These are phyloP conservation scores for Acromyrmex charruanus DNA, from an alignment of 1,140 invertebrate genomes.

Conservation along the genomic window DNA sequence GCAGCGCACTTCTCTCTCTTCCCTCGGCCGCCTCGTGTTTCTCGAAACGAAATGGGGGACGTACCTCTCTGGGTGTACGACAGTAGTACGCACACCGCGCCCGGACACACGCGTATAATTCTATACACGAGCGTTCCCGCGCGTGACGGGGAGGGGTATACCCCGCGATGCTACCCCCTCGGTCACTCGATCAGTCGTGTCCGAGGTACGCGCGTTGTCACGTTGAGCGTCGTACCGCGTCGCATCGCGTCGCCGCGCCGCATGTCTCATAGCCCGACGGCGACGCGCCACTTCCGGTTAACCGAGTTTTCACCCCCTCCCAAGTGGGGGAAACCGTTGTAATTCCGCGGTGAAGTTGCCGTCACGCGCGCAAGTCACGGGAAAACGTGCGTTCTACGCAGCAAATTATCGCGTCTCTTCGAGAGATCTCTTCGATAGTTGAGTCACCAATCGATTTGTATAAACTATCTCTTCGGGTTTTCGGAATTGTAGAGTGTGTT, in stretches of 20 bases:
- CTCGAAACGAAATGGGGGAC: slow-evolving; percentile 66
- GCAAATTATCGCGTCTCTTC: not conserved
- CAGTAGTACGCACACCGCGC: slow-evolving; percentile 78
- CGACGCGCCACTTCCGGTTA: slow-evolving; percentile 51
- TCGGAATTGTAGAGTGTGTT: not conserved
- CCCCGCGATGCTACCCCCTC: slow-evolving; percentile 85
- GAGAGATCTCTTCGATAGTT: not conserved
- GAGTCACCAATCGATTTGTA: not conserved
- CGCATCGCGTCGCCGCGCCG: slow-evolving; percentile 14
- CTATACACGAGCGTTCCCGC: slow-evolving; percentile 78
- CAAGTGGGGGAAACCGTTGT: not conserved
- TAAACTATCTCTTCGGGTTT: not conserved
- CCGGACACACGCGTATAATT: slow-evolving; percentile 80
- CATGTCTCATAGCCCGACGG: not conserved
- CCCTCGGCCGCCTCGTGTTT: slow-evolving; percentile 64
- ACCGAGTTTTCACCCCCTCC: slow-evolving; percentile 43
- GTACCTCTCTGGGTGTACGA: slow-evolving; percentile 69
- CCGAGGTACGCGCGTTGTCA: slow-evolving; percentile 79
- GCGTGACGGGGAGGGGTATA: slow-evolving; percentile 83
- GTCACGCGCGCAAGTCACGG: not conserved
- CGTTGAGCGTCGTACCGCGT: not conserved
- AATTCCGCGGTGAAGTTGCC: not conserved
- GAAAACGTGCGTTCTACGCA: not conserved
- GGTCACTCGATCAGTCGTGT: slow-evolving; percentile 87
- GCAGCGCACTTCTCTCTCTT: slow-evolving; percentile 71